Evolutionary conservation across 2,797 vertebrate species (phyloP), one percentile per base, ranked within the genome.

Genomic region (Taeniopygia guttata): DNA sequence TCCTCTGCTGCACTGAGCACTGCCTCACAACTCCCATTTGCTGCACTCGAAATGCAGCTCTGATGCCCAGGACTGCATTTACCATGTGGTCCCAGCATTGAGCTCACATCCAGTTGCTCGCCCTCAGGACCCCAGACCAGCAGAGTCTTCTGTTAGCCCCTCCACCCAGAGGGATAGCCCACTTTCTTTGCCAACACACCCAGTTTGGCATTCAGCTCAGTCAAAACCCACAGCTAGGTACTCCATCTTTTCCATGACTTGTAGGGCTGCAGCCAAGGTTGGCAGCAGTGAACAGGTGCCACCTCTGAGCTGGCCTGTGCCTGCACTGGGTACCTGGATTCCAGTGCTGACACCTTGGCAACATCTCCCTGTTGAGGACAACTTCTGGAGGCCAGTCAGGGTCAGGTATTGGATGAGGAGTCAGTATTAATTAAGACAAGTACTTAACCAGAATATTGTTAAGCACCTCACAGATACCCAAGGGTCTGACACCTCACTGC

Each of bases 261-360:
- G 1, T 23, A 2, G 3, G 42, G 23, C 43, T 63, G 52, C 38
- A 60, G 60, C 34, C 2, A 4, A 55, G 26, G 25, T 8, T 54
- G 45, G 20, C 34, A 76, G 66, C 38, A 43, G 43, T 0, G 0
- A 45, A 42, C 13, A 23, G 21, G 4, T 67, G 32, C 54, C 21
- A 56, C 9, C 40, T 30, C 29, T 55, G 82, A n/a, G 56, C 36
- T 81, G 0, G 0, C 20, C 15, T 34, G 18, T 68, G 54, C 48
- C 52, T 59, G 29, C 30, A 19, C 8, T 83, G 45, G 14, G 7
- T 45, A 46, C 75, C 27, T 12, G 5, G 14, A 38, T 36, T 48
- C 15, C 62, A 51, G 34, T 1, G 4, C 34, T 67, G 58, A 48
- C 23, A 76, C 26, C 19, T 4, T 30, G 84, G n/a, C 63, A 69